Conservation (phyloP, 2,113 vertebrate genomes). For the Gadus macrocephalus region DNA sequence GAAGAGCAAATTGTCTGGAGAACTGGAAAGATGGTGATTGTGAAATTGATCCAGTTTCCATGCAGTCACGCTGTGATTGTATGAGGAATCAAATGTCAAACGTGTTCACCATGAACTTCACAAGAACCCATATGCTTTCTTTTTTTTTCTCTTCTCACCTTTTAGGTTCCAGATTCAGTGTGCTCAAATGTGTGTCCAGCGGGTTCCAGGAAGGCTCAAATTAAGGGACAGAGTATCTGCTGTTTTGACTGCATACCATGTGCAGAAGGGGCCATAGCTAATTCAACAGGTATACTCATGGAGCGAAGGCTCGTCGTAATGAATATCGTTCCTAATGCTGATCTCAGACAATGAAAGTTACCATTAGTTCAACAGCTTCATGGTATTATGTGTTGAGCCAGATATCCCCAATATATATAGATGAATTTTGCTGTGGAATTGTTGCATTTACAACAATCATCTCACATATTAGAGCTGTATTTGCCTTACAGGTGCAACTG, state of each 20-base stretch:
- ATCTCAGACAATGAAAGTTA: too few species aligned
- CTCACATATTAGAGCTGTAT: background rate
- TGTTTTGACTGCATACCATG: constrained; percentile 1
- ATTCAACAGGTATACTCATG: constrained; percentile 50
- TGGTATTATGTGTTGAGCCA: too few species aligned
- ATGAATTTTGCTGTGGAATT: too few species aligned
- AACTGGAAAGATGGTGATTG: constrained; percentile 52
- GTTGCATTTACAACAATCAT: too few species aligned
- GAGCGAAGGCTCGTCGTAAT: background rate
- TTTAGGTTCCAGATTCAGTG: constrained; percentile 61
- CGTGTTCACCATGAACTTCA: too few species aligned
- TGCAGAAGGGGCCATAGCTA: constrained; percentile 52
- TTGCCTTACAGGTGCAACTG: background rate
- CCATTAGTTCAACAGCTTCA: too few species aligned
- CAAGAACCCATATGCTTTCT: background rate
- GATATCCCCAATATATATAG: too few species aligned
- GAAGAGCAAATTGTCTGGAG: constrained; percentile 65
- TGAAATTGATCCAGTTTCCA: too few species aligned
- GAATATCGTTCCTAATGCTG: background rate
- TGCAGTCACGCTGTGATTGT: too few species aligned
- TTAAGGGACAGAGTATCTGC: constrained; percentile 33
- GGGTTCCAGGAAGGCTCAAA: constrained; percentile 69
- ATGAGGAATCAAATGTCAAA: too few species aligned
- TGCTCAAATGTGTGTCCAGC: constrained; percentile 62
- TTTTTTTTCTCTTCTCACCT: background rate